Evolutionary conservation across 2,888 invertebrate species (phyloP).

Genomic region (Agelastica alni): DNA sequence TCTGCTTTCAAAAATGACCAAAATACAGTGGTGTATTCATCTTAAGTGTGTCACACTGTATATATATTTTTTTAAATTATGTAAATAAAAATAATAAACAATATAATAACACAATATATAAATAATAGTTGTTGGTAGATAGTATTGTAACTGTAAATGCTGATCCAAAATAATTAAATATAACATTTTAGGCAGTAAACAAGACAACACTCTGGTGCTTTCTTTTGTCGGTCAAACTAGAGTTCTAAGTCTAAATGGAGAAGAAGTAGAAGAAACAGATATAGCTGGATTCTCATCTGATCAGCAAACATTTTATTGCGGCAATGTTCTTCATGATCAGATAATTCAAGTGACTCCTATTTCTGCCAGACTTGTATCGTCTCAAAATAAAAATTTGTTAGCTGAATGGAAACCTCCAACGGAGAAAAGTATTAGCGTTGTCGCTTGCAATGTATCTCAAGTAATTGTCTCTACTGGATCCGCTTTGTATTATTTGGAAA

Average conservation of each 20-base stretch:
- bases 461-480: slow-evolving; percentile 86
- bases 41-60: too few species aligned
- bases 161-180: too few species aligned
- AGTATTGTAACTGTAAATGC: too few species aligned
- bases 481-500: slow-evolving; percentile 80
- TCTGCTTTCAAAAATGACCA: too few species aligned
- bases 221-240: slow-evolving; percentile 97
- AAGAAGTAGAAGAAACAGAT: slow-evolving; percentile 98
- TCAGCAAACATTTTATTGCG: slow-evolving; percentile 92
- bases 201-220: slow-evolving; percentile 89
- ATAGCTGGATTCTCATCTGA: slow-evolving; percentile 89
- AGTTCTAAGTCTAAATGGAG: slow-evolving; percentile 85
- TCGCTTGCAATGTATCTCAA: slow-evolving; percentile 78
- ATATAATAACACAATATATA: too few species aligned
- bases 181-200: slow-evolving; percentile 40
- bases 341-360: slow-evolving; percentile 68
- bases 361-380: slow-evolving; percentile 73
- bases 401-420: slow-evolving; percentile 74
- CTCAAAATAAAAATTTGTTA: slow-evolving; percentile 66
- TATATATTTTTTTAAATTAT: too few species aligned
- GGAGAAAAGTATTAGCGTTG: slow-evolving; percentile 83
- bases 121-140: too few species aligned
- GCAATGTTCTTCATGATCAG: slow-evolving; percentile 84
- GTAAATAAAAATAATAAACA: too few species aligned
- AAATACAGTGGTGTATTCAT: too few species aligned